Base-by-base conservation (phyloP, 1,140 invertebrate species). In the Ptiloglossa arizonensis region DNA sequence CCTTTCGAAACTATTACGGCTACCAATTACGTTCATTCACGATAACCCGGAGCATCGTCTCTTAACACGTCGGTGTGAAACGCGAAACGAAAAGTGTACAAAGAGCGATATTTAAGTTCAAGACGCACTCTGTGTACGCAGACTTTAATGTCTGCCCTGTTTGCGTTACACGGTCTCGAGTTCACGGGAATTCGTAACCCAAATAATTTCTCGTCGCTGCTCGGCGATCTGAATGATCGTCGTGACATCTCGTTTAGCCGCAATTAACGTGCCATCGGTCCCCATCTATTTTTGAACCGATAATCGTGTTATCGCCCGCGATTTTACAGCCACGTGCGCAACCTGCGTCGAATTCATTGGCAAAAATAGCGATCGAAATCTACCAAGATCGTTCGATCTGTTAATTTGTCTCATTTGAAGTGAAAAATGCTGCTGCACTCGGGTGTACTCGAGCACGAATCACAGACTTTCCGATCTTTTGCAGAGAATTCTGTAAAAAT, bases 201-300 rank as follows among this genome's bases (percentile, higher is more conserved):
- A 46, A 75, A 35, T 54, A 74, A 56, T 2, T 54, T 54, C 17
- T 35, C 8, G 24, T 38, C 46, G 11, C 22, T 22, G 6, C 11
- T 48, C 19, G n/a, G 6, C 48, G 8, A 17, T 27, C 19, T 13
- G 48, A 63, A 41, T 64, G 60, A 73, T 52, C 69, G 44, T 22
- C 48, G 54, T 35, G 63, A 63, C 46, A 54, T 32, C 35, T 64
- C 48, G 44, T 64, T 71, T 68, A 72, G 56, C 62, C 60, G 8
- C 29, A n/a, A 52, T 70, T 71, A 80, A 73, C 67, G 24, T 44
- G 57, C 19, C 60, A 29, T 35, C 32, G 29, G 41, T 4, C 59
- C 3, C 9, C 5, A n/a, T 22, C 71, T 80, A 81, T 82, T 82
- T 82, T 81, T 71, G 52, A 77, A 67, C 72, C 24, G 67, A 81